A percentile compares a stretch with the other conserved stretches of the same genome.
Evolutionary conservation across 2,797 vertebrate species (phyloP).

Genomic region (Scolopax rusticola): DNA sequence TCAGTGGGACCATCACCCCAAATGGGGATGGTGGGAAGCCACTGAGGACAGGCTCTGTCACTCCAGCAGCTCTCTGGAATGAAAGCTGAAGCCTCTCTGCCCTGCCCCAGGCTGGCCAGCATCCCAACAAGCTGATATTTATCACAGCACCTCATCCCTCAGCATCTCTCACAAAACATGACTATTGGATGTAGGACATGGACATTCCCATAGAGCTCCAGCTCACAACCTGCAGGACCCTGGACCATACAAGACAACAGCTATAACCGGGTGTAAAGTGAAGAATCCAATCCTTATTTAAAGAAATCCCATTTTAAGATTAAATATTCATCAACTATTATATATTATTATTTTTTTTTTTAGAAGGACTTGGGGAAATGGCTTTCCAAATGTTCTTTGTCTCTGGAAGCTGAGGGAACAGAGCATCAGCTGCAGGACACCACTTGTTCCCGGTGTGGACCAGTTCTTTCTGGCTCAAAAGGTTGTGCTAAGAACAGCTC

Average conservation of each 20-base stretch:
- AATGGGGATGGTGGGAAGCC: background rate
- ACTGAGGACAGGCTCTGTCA: background rate
- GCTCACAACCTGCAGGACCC: background rate
- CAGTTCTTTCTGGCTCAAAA: background rate
- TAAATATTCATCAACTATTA: background rate
- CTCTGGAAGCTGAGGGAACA: background rate
- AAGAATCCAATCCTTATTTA: background rate
- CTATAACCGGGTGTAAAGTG: background rate
- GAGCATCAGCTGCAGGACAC: background rate
- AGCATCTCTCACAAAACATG: background rate
- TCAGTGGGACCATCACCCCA: background rate
- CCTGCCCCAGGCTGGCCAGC: background rate
- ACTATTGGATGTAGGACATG: accelerated
- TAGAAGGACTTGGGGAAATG: background rate
- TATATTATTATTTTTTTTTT: background rate
- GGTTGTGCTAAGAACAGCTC: background rate
- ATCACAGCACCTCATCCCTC: background rate
- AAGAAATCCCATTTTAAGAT: background rate
- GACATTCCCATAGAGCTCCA: background rate
- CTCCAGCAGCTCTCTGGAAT: background rate
- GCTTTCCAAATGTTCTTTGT: background rate
- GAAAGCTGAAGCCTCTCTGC: background rate
- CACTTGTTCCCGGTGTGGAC: background rate
- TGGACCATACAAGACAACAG: background rate
- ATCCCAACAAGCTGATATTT: background rate